Conservation (phyloP, 2,797 vertebrate genomes). For the Iguana delicatissima region DNA sequence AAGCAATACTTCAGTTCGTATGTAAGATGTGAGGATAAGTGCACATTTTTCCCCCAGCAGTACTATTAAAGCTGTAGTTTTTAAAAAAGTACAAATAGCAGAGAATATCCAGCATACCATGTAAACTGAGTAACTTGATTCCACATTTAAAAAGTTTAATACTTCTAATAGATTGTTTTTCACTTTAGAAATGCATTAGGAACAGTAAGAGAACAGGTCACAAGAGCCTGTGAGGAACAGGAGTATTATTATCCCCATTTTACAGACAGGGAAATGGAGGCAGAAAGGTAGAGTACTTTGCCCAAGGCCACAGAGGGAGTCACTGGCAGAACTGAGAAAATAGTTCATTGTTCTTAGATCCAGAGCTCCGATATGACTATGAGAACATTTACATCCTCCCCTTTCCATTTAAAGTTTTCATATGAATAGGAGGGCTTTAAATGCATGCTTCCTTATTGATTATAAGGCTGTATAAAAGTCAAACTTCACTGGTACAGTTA, state of each 20-base stretch:
- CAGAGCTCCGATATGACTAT: neutral
- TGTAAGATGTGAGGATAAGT: conserved; percentile 55
- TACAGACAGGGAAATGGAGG: conserved; percentile 58
- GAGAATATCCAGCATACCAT: conserved; percentile 60
- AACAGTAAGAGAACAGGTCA: conserved; percentile 54
- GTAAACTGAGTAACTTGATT: conserved; percentile 52
- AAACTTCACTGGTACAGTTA: neutral
- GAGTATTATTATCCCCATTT: conserved; percentile 13
- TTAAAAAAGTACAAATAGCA: conserved; percentile 79
- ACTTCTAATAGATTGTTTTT: conserved; percentile 34
- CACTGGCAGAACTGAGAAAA: conserved; percentile 13
- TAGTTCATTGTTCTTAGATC: conserved; percentile 6
- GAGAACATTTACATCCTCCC: neutral
- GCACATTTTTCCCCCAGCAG: conserved; percentile 58
- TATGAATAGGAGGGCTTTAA: conserved; percentile 60
- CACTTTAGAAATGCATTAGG: conserved; percentile 63
- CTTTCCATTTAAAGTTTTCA: conserved; percentile 32
- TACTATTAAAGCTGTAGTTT: conserved; percentile 73
- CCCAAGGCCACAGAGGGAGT: conserved; percentile 45
- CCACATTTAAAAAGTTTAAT: conserved; percentile 60
- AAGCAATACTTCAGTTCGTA: conserved; percentile 34
- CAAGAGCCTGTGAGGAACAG: conserved; percentile 42
- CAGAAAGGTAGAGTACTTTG: conserved; percentile 34
- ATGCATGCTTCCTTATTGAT: conserved; percentile 22
- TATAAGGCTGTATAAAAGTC: conserved; percentile 65